Conservation (phyloP, 2,888 invertebrate species). For the Athrips mouffetella region DNA sequence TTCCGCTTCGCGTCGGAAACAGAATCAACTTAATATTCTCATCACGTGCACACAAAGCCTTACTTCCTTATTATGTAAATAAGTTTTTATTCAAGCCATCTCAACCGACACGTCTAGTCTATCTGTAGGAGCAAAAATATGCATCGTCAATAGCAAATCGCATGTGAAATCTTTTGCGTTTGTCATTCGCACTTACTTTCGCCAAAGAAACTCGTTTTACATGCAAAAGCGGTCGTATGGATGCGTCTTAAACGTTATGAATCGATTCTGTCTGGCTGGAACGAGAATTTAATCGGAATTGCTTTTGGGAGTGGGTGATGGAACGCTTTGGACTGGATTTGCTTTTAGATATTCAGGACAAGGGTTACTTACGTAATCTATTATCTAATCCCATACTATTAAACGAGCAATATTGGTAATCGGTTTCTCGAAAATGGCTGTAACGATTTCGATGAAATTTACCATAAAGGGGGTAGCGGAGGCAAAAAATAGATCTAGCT, state of each 20-base stretch:
- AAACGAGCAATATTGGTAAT: too few relatives aligned
- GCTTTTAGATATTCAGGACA: too few relatives aligned
- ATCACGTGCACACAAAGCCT: not conserved
- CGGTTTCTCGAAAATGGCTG: too few relatives aligned
- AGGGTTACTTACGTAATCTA: too few relatives aligned
- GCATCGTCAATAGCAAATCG: not conserved
- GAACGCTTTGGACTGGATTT: too few relatives aligned
- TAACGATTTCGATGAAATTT: too few relatives aligned
- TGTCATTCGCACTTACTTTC: slow-evolving; percentile 8
- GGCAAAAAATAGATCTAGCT: too few relatives aligned
- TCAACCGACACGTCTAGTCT: not conserved
- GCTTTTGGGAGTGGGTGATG: not conserved
- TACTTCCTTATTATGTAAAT: not conserved
- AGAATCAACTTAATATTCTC: not conserved
- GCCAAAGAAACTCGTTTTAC: slow-evolving; percentile 2
- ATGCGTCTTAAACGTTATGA: not conserved
- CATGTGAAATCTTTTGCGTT: not conserved
- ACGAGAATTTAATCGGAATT: not conserved
- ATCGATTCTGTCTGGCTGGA: not conserved
- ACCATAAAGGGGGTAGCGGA: too few relatives aligned
- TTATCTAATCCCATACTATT: too few relatives aligned
- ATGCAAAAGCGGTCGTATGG: not conserved
- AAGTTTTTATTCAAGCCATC: too few relatives aligned
- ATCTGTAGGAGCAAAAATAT: too few relatives aligned
- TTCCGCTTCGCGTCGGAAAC: too few relatives aligned